These are phyloP conservation scores for Caenorhabditis remanei DNA, from an alignment of 1,140 invertebrate species.

Conservation along the genomic window DNA sequence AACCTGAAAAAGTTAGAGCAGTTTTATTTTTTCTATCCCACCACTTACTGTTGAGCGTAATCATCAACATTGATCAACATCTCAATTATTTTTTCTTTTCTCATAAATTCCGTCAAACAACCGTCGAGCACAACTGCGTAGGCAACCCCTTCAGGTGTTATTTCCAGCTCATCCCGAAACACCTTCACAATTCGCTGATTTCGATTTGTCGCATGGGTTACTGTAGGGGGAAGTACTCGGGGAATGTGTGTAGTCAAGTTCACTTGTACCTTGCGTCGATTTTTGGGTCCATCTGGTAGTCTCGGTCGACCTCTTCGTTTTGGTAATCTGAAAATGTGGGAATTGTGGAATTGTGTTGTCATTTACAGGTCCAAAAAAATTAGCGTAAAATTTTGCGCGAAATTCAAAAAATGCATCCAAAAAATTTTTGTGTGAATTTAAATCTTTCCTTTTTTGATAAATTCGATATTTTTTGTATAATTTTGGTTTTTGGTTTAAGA, in stretches of 20 bases:
- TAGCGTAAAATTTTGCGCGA: too few species aligned
- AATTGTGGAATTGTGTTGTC: neutral
- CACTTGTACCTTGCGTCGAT: neutral
- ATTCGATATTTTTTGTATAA: too few species aligned
- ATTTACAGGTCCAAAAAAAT: too few species aligned
- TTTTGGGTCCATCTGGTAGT: neutral
- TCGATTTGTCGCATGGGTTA: neutral
- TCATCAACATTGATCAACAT: constrained; percentile 28
- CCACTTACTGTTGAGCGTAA: neutral
- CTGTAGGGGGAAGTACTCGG: neutral
- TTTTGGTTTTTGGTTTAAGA: too few species aligned
- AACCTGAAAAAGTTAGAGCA: too few species aligned
- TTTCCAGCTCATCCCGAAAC: constrained; percentile 35
- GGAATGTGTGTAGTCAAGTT: neutral
- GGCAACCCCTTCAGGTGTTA: constrained; percentile 22
- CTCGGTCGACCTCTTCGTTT: constrained; percentile 4
- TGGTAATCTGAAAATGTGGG: neutral
- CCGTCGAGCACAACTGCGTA: constrained; percentile 55
- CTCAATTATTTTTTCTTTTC: constrained; percentile 58
- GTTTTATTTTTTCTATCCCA: too few species aligned
- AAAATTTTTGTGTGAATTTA: too few species aligned
- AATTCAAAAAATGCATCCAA: neutral
- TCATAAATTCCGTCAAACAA: constrained; percentile 48
- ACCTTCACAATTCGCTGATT: neutral
- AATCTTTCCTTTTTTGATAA: too few species aligned